phyloP scores from a whole-genome alignment of 2,797 vertebrate species.

The Manis javanica region DNA sequence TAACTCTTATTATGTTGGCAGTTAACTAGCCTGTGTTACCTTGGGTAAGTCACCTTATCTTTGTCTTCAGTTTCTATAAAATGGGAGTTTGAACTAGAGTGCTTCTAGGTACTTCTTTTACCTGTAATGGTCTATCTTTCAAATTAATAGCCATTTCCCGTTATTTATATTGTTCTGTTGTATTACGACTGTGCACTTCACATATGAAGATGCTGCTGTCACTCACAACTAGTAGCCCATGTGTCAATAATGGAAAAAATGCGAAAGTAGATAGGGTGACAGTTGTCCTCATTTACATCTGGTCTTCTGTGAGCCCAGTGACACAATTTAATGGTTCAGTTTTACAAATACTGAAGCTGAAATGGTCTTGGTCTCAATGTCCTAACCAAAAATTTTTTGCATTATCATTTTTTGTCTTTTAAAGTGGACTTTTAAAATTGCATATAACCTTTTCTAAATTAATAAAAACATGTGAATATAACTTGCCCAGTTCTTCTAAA shows the following conservation, averaged over 20 bases:
- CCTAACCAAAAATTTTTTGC: background rate
- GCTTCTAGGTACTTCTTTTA: background rate
- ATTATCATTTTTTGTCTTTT: background rate
- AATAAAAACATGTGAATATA: background rate
- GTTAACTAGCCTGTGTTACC: background rate
- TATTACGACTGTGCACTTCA: background rate
- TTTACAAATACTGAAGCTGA: background rate
- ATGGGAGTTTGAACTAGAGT: background rate
- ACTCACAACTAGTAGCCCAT: rapidly evolving
- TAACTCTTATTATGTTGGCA: background rate
- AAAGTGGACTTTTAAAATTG: background rate
- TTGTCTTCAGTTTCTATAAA: background rate
- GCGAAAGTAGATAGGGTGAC: background rate
- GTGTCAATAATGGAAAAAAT: background rate
- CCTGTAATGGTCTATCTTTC: background rate
- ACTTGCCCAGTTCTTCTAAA: background rate
- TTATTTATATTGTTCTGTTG: background rate
- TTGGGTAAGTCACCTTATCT: background rate
- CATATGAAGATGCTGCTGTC: background rate
- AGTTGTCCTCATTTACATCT: background rate
- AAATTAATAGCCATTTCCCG: background rate
- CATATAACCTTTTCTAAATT: background rate
- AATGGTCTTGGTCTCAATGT: background rate
- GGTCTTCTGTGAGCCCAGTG: background rate
- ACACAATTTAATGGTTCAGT: background rate